Evolutionary conservation across 2,888 invertebrate species (phyloP).

Genomic region (Pachliopta kotzebuea): DNA sequence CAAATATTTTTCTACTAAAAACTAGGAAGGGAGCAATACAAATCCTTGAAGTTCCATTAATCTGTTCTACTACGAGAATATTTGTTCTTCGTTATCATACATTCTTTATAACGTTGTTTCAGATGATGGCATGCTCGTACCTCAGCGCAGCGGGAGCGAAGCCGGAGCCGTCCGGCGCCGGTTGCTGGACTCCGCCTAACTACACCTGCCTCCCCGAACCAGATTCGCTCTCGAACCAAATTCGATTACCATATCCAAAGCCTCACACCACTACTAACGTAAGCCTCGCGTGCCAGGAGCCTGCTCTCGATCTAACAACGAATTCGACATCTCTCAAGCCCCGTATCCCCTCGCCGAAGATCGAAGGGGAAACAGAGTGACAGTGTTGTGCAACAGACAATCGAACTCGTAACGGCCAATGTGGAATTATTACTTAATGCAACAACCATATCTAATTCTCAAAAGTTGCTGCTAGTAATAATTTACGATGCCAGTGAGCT

Average conservation of each 20-base stretch:
- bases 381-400: slow-evolving; percentile 70
- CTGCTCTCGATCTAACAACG: slow-evolving; percentile 64
- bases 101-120: slow-evolving; percentile 36
- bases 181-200: slow-evolving; percentile 65
- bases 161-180: slow-evolving; percentile 53
- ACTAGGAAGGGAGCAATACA: too few relatives aligned
- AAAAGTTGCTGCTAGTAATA: slow-evolving; percentile 49
- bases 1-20: too few relatives aligned
- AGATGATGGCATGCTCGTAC: slow-evolving; percentile 80
- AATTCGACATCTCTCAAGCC: slow-evolving; percentile 49
- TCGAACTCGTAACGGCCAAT: slow-evolving; percentile 44
- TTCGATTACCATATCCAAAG: slow-evolving; percentile 37
- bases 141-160: slow-evolving; percentile 62
- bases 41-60: too few relatives aligned
- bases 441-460: slow-evolving; percentile 34
- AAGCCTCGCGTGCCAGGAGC: slow-evolving; percentile 42
- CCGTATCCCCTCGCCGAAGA: slow-evolving; percentile 39
- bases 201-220: slow-evolving; percentile 39
- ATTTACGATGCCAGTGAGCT: slow-evolving; percentile 53
- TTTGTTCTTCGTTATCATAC: too few relatives aligned
- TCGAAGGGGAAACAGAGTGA: slow-evolving; percentile 62
- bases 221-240: slow-evolving; percentile 32
- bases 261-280: slow-evolving; percentile 35
- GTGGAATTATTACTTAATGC: slow-evolving; percentile 54
- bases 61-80: too few relatives aligned